Percentiles rank a stretch among this genome's conserved stretches.
Evolutionary conservation across 1,140 invertebrate species (phyloP).

Genomic region (Macrotrachela quadricornifera): DNA sequence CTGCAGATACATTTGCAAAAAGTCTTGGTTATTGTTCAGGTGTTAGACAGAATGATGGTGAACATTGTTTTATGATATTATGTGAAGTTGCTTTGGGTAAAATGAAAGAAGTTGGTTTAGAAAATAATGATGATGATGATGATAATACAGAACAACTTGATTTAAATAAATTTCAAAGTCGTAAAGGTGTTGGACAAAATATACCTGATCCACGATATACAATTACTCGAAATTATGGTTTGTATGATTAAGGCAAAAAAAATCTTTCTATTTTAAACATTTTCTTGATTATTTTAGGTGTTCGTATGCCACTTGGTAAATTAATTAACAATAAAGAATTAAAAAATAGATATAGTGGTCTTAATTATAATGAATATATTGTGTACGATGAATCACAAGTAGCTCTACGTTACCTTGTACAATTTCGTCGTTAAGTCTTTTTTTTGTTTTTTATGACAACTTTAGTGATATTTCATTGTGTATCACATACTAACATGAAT

Average conservation of each 20-base stretch:
- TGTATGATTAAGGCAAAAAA: too few species aligned
- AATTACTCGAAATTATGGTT: slow-evolving; percentile 16
- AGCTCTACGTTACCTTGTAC: slow-evolving; percentile 26
- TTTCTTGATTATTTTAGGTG: too few species aligned
- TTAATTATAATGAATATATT: slow-evolving; percentile 29
- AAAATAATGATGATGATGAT: slow-evolving; percentile 7
- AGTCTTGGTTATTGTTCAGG: slow-evolving; percentile 17
- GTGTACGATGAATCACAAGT: slow-evolving; percentile 27
- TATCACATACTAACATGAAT: too few species aligned
- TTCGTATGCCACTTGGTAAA: too few species aligned
- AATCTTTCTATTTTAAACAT: too few species aligned
- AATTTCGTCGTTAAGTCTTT: slow-evolving; percentile 13
- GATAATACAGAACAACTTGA: slow-evolving; percentile 15
- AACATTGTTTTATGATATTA: neutral
- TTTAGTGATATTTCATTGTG: too few species aligned
- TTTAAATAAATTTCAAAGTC: slow-evolving; percentile 14
- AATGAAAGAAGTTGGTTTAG: slow-evolving; percentile 10
- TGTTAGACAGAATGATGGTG: neutral
- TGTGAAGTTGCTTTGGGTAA: slow-evolving; percentile 24
- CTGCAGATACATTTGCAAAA: slow-evolving; percentile 28
- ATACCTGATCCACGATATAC: slow-evolving; percentile 17
- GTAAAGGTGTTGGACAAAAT: slow-evolving; percentile 15
- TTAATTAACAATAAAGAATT: too few species aligned
- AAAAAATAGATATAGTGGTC: too few species aligned
- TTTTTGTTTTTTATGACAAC: too few species aligned